A percentile compares a stretch with the other conserved stretches of the same genome.
Evolutionary conservation across 2,797 vertebrate genomes (phyloP).

Genomic region (Tapera naevia): DNA sequence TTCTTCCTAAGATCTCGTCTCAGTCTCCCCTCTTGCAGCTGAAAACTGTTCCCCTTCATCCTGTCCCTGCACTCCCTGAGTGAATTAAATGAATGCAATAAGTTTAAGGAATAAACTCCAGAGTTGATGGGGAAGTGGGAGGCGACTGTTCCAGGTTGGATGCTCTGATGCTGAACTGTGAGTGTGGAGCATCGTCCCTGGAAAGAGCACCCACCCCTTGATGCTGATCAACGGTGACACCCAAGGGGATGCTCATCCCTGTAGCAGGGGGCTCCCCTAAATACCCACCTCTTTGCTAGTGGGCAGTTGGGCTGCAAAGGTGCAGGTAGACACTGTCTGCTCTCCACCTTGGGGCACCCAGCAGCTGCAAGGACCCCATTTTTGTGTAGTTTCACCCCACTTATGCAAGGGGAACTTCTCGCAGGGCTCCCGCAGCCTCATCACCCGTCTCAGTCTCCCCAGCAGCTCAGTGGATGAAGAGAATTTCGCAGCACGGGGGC

Average conservation of each 20-base stretch:
- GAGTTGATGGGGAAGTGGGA: neutral
- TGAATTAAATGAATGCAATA: neutral
- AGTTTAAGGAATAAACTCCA: neutral
- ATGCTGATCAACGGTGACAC: accelerated
- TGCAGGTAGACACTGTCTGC: neutral
- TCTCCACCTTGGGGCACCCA: neutral
- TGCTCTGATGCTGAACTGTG: neutral
- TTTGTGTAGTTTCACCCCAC: accelerated
- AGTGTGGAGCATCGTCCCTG: neutral
- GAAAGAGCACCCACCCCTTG: accelerated
- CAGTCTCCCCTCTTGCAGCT: no score
- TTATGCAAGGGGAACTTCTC: neutral
- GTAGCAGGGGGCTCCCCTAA: accelerated
- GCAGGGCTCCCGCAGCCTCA: neutral
- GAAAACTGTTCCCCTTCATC: no score
- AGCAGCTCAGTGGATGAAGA: slow-evolving; percentile 18
- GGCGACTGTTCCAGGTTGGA: accelerated
- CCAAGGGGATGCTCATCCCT: neutral
- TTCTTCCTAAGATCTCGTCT: no score
- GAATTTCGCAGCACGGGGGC: neutral
- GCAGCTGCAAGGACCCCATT: accelerated
- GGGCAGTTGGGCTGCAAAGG: neutral
- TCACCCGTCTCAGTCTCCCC: neutral
- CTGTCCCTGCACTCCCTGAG: no score
- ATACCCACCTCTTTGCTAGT: no score